Evolutionary conservation across 1,140 invertebrate species (phyloP), one percentile per base, ranked within the genome.

Genomic region (Zaprionus gabonicus): DNA sequence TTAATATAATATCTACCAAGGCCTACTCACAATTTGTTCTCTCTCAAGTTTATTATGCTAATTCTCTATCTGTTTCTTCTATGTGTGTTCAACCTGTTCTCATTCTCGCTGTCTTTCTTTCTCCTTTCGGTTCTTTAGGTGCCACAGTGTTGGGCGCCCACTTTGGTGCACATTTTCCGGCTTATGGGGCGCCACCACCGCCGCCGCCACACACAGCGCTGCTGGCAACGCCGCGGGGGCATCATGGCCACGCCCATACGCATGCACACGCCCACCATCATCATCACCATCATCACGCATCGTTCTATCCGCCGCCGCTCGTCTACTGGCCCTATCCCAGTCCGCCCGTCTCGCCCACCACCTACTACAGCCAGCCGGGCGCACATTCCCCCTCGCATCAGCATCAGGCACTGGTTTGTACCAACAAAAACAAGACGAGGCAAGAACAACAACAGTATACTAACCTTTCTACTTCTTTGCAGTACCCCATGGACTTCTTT

Each of bases 291-390:
- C 85, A 86, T 57, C 86, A 76, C 56, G 91, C 93, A 5, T 91
- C 93, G 1, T 93, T 93, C 71, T 93, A 92, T 64, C 94, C 93
- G 59, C 93, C 94, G 56, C 95, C 95, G 7, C 95, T 96, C 13
- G 95, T 97, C 77, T 97, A 97, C 93, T 98, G 97, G 97, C 96
- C 96, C 0, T 98, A 98, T 93, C 97, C 97, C 13, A 98, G 97
- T 76, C 97, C 97, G 38, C 97, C 97, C 0, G 97, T 98, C 1
- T 98, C 97, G 38, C 97, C 97, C 9, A 97, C 96, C 1, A 96
- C 96, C 79, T 97, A 97, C 93, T 97, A 96, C 91, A 95, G 94
- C 66, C 94, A 94, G 75, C 95, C 95, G 76, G 94, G 94, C 75
- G 94, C 83, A 94, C 95, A 85, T 93, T 93, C 92, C 55, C 91